phyloP scores from a whole-genome alignment of 2,797 vertebrate species.

The Ptychadena robeensis region DNA sequence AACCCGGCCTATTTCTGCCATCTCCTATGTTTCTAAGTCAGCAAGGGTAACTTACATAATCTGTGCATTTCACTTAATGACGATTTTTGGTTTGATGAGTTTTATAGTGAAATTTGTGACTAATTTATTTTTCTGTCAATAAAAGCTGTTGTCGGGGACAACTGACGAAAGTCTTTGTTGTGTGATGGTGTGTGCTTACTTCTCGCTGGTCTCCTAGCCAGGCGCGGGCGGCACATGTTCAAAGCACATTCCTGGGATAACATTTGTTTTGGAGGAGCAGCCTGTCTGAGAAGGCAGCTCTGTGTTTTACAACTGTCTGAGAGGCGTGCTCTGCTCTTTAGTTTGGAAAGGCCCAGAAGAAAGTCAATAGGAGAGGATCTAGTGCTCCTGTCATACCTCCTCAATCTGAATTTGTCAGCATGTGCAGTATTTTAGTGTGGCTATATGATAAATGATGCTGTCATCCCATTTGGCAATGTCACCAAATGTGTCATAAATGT shows the following conservation, averaged over 20 bases:
- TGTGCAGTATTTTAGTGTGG: too few species aligned
- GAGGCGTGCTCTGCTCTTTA: slow-evolving; percentile 28
- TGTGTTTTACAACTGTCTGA: slow-evolving; percentile 58
- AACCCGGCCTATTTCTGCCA: too few species aligned
- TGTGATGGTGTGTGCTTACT: slow-evolving; percentile 37
- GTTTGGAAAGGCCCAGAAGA: slow-evolving; percentile 4
- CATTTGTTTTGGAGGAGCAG: slow-evolving; percentile 59
- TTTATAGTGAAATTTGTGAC: background rate
- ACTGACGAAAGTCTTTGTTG: slow-evolving; percentile 22
- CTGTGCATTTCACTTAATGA: too few species aligned
- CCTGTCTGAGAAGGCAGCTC: slow-evolving; percentile 53
- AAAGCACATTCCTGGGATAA: slow-evolving; percentile 60
- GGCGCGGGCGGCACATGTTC: slow-evolving; percentile 48
- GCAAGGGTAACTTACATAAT: too few species aligned
- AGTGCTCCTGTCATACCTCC: background rate
- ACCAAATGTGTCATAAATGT: too few species aligned
- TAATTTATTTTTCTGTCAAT: background rate
- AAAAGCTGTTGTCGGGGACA: slow-evolving; percentile 6
- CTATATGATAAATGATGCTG: too few species aligned
- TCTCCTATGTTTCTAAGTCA: too few species aligned
- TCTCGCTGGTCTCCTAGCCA: slow-evolving; percentile 26
- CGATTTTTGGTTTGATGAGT: too few species aligned
- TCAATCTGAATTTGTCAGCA: too few species aligned
- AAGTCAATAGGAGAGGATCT: slow-evolving; percentile 14
- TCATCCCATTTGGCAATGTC: too few species aligned